Evolutionary conservation across 2,797 vertebrate genomes (phyloP).

Genomic region (Amblyopsis hoosieri): DNA sequence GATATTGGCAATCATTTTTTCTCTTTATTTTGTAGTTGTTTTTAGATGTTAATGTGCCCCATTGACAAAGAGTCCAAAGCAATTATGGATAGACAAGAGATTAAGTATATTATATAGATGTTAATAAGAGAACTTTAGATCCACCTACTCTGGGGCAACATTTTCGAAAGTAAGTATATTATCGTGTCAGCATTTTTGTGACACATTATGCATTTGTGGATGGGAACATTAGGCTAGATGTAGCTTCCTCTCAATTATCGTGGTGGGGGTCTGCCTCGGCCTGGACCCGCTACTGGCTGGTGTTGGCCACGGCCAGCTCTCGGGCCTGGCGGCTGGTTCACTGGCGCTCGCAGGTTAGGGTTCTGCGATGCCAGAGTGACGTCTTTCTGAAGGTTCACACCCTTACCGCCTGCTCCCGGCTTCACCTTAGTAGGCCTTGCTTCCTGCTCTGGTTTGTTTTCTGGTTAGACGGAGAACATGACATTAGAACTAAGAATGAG

Average conservation of each 20-base stretch:
- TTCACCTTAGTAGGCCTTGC: slow-evolving; percentile 66
- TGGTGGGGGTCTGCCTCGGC: slow-evolving; percentile 55
- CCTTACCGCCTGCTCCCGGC: slow-evolving; percentile 59
- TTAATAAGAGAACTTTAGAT: slow-evolving; percentile 19
- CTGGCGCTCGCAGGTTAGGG: slow-evolving; percentile 51
- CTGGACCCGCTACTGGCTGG: slow-evolving; percentile 40
- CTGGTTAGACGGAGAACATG: slow-evolving; percentile 50
- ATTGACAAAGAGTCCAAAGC: too few relatives aligned
- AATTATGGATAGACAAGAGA: background rate
- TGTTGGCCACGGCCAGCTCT: slow-evolving; percentile 49
- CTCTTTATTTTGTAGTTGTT: background rate
- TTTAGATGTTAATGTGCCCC: background rate
- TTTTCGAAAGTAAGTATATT: background rate
- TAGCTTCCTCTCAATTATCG: slow-evolving; percentile 39
- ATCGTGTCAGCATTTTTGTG: background rate
- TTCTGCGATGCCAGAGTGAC: slow-evolving; percentile 61
- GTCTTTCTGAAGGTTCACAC: slow-evolving; percentile 66
- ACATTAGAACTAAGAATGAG: background rate
- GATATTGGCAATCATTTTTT: background rate
- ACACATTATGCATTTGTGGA: background rate
- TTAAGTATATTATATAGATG: background rate
- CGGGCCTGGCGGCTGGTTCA: slow-evolving; percentile 58
- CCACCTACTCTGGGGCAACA: background rate
- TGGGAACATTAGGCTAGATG: background rate
- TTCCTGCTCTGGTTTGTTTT: slow-evolving; percentile 51